Base-by-base conservation (phyloP, 2,113 vertebrate genomes). In the Fregetta grallaria region DNA sequence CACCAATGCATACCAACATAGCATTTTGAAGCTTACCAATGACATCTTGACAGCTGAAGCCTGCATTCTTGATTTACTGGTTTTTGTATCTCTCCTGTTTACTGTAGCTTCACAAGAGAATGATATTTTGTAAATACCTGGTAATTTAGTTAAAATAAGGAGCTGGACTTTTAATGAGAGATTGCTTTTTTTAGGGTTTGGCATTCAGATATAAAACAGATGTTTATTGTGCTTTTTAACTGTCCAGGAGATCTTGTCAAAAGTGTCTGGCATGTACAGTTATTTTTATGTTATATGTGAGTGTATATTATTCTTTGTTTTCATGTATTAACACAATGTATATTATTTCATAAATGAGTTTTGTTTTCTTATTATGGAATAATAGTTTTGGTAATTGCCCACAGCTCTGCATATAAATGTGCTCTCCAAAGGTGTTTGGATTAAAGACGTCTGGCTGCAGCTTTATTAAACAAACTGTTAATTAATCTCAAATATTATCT, bases 41-140 rank as follows among this genome's bases (percentile, higher is more conserved):
- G 72, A 34, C 73, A 84, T 89, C 91, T 55, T 79, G 81, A 61
- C 81, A 95, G 53, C 61, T 53, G 52, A 96, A 86, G 65, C 42
- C 81, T 80, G 68, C 59, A 66, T 70, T 95, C 90, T 94, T 50
- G 50, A 1, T 92, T 93, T 75, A 67, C 62, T 55, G 77, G 38
- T 6, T 22, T 94, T 94, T 96, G 58, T 88, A 93, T 89, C 82
- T 94, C 62, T 85, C 44, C 70, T 92, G 70, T 97, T 91, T 95
- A 95, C 89, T 93, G 76, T 40, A 95, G 94, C 96, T 97, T 97
- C 94, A 94, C 74, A 95, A 84, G 81, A 88, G 94, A 97, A 96
- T 88, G 65, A 76, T 96, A 88, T 97, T 97, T 97, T 95, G 97
- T 92, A 98, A 98, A 98, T 70, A 97, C 92, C 94, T 98, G 94